phyloP scores from a whole-genome alignment of 2,888 invertebrate species.

The Drosophila glabriapex region DNA sequence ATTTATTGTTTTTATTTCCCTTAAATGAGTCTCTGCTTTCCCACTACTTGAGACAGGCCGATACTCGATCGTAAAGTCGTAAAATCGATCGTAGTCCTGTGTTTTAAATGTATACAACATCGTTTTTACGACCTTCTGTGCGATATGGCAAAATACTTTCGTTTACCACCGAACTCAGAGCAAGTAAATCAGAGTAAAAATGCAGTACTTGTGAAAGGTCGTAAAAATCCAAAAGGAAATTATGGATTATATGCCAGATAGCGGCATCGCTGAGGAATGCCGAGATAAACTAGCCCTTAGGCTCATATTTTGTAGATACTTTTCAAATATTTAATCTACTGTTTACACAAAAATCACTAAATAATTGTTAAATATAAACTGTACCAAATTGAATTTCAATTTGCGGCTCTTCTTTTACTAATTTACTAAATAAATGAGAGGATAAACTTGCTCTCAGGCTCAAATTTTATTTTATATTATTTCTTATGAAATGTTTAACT shows the following conservation, averaged over 20 bases:
- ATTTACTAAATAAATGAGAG: neutral
- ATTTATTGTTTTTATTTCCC: conserved; percentile 80
- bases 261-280: conserved; percentile 32
- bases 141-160: conserved; percentile 71
- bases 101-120: conserved; percentile 77
- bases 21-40: conserved; percentile 71
- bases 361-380: conserved; percentile 1
- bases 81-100: conserved; percentile 70
- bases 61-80: conserved; percentile 55
- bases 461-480: conserved; percentile 1
- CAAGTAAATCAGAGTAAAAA: conserved; percentile 13
- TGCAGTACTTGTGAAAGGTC: conserved; percentile 61
- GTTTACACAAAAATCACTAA: conserved; percentile 1
- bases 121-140: conserved; percentile 69
- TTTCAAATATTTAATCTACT: conserved; percentile 16
- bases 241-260: conserved; percentile 62
- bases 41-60: conserved; percentile 42
- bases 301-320: conserved; percentile 34
- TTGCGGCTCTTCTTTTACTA: neutral
- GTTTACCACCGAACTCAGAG: conserved; percentile 27
- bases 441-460: neutral
- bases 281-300: conserved; percentile 55
- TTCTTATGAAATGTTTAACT: neutral
- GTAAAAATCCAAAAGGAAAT: conserved; percentile 68
- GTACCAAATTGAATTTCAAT: neutral